These are phyloP conservation scores for Echinarachnius parma DNA, from an alignment of 53 echinoderm and acorn worm genomes.

Conservation along the genomic window DNA sequence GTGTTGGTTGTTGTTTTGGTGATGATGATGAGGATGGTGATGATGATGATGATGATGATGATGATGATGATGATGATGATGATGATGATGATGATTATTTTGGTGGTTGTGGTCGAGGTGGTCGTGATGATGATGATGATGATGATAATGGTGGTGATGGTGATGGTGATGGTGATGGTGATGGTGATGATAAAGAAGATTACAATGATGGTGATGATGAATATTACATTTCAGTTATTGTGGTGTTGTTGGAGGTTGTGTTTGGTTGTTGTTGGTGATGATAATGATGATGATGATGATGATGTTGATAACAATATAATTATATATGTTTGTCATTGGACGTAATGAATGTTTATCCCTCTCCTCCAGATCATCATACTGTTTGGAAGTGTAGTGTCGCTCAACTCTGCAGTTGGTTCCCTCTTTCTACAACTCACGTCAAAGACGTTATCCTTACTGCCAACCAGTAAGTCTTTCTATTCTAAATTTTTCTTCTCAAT, in stretches of 20 bases:
- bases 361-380: slow-evolving; percentile 64
- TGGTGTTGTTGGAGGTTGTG: too few relatives aligned
- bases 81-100: slow-evolving; percentile 26
- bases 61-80: slow-evolving; percentile 37
- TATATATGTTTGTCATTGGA: neutral
- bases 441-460: slow-evolving; percentile 75
- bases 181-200: too few relatives aligned
- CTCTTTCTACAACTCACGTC: slow-evolving; percentile 81
- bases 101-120: slow-evolving; percentile 17
- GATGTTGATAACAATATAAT: too few relatives aligned
- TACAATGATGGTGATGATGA: too few relatives aligned
- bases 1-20: neutral
- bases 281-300: too few relatives aligned
- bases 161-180: slow-evolving; percentile 9
- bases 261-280: too few relatives aligned
- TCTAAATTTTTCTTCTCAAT: too few relatives aligned
- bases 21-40: slow-evolving; percentile 6
- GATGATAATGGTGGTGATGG: neutral
- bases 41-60: slow-evolving; percentile 5
- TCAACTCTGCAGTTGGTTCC: slow-evolving; percentile 53
- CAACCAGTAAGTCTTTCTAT: slow-evolving; percentile 73
- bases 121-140: slow-evolving; percentile 1
- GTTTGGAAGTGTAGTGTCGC: slow-evolving; percentile 63
- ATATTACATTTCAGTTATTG: too few relatives aligned
- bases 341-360: neutral